phyloP scores from a whole-genome alignment of 2,797 vertebrate genomes.

The Toxotes lorentzi region DNA sequence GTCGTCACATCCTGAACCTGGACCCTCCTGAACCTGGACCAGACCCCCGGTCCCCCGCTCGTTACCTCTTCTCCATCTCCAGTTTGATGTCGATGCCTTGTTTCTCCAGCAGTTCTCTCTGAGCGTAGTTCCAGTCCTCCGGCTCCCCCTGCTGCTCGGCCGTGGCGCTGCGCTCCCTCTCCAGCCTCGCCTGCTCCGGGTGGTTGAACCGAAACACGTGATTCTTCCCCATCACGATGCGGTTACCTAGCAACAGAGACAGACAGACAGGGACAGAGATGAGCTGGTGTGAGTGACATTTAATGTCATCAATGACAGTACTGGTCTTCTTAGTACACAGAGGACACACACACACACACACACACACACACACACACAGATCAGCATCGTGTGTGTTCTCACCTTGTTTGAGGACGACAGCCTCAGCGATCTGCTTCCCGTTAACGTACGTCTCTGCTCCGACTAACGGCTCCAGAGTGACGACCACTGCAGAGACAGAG shows the following conservation, averaged over 20 bases:
- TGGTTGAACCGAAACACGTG: slow-evolving; percentile 94
- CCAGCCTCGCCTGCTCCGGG: slow-evolving; percentile 91
- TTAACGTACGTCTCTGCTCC: slow-evolving; percentile 91
- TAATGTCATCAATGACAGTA: too few species aligned
- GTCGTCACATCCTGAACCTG: too few species aligned
- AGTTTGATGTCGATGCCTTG: slow-evolving; percentile 93
- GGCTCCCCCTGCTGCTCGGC: slow-evolving; percentile 86
- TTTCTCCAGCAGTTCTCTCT: slow-evolving; percentile 90
- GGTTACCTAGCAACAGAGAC: slow-evolving; percentile 82
- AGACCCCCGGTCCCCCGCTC: not conserved
- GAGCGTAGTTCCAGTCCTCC: slow-evolving; percentile 93
- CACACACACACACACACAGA: too few species aligned
- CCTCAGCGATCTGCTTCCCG: slow-evolving; percentile 87
- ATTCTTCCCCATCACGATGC: slow-evolving; percentile 94
- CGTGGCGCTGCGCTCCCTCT: slow-evolving; percentile 86
- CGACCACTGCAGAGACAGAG: slow-evolving; percentile 80
- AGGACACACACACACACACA: too few species aligned
- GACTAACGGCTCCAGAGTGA: slow-evolving; percentile 88
- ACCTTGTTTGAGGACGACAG: slow-evolving; percentile 89
- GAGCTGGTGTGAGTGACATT: too few species aligned
- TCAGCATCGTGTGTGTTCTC: too few species aligned
- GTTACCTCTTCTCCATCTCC: slow-evolving; percentile 92
- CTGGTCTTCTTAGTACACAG: too few species aligned
- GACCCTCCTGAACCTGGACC: too few species aligned
- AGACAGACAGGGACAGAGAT: not conserved